A percentile compares a stretch with the other conserved stretches of the same genome.
Conservation (phyloP, 2,113 vertebrate species). For the Plotosus lineatus region DNA sequence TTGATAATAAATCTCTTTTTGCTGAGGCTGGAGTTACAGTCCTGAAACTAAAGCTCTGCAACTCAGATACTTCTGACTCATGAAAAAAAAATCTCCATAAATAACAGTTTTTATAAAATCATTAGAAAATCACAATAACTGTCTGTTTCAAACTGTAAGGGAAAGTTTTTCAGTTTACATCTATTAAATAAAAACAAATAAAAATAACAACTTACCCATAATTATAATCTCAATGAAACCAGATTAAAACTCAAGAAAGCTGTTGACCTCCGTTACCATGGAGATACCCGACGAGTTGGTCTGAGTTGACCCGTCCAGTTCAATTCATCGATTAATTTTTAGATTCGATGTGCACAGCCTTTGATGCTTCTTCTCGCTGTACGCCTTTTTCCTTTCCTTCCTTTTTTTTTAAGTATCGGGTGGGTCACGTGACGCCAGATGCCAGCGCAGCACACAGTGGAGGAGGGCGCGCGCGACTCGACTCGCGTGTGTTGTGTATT, state of each 20-base stretch:
- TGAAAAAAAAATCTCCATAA: no score
- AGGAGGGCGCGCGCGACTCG: slow-evolving; percentile 18
- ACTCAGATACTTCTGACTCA: neutral
- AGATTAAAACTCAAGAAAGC: neutral
- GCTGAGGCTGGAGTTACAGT: neutral
- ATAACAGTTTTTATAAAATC: neutral
- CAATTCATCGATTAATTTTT: neutral
- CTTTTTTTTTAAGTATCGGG: neutral
- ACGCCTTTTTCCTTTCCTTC: no score
- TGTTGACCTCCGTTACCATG: neutral
- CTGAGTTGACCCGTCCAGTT: neutral
- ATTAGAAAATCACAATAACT: neutral
- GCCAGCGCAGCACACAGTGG: slow-evolving; percentile 66
- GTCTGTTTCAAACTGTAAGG: no score
- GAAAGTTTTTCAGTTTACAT: neutral
- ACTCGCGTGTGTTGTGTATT: no score
- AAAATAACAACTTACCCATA: neutral
- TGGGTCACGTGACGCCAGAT: slow-evolving; percentile 64
- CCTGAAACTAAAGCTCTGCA: neutral
- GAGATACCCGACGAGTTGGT: neutral
- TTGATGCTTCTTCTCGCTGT: neutral
- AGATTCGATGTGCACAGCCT: neutral
- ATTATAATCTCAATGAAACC: neutral
- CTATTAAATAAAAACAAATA: neutral
- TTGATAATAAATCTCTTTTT: neutral